Evolutionary conservation across 2,797 vertebrate species (phyloP).

Genomic region (Sarcophilus harrisii): DNA sequence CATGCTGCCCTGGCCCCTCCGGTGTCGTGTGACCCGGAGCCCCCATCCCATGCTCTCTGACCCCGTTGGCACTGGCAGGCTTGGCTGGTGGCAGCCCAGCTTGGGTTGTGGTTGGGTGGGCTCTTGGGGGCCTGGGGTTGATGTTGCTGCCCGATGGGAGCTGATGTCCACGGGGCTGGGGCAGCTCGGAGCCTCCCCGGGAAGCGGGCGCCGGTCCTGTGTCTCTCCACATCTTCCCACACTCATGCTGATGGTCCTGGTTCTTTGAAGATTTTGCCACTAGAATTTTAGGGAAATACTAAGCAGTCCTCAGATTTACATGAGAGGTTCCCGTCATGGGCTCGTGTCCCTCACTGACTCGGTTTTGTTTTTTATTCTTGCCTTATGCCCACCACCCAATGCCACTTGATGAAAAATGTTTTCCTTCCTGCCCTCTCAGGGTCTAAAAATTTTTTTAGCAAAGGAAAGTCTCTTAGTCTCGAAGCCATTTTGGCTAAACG

Average conservation of each 20-base stretch:
- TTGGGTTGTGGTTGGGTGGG: background rate
- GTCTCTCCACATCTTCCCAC: conserved; percentile 40
- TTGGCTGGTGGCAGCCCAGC: background rate
- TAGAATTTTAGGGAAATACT: conserved; percentile 74
- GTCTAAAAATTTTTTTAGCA: background rate
- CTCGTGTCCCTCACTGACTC: conserved; percentile 79
- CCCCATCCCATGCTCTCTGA: background rate
- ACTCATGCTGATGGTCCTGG: background rate
- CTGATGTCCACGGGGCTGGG: too few relatives aligned
- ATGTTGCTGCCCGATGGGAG: background rate
- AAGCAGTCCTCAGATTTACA: conserved; percentile 62
- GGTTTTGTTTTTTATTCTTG: conserved; percentile 78
- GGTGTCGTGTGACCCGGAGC: background rate
- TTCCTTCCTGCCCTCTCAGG: conserved; percentile 51
- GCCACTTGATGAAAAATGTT: conserved; percentile 66
- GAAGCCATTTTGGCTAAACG: background rate
- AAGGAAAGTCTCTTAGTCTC: background rate
- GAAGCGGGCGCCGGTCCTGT: background rate
- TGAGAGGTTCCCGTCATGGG: background rate
- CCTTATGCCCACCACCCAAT: conserved; percentile 77
- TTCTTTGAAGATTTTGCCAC: background rate
- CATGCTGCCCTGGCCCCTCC: background rate
- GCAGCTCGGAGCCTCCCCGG: too few relatives aligned
- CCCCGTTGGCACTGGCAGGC: background rate
- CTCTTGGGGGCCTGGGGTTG: background rate